Evolutionary conservation across 2,797 vertebrate genomes (phyloP).

Genomic region (Leucoraja ocellata): DNA sequence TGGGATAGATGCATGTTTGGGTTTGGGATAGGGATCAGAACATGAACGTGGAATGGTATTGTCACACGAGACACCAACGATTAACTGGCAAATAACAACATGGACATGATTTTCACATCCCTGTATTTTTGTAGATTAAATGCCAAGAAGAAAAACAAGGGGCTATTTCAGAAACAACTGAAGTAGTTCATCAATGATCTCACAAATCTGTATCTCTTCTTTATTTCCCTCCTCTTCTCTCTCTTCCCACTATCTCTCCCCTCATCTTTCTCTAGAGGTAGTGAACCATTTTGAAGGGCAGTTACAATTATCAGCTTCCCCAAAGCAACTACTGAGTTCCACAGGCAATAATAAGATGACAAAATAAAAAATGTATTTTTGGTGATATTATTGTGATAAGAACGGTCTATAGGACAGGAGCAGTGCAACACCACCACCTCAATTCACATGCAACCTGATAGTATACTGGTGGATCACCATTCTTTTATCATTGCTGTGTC

Average conservation of each 20-base stretch:
- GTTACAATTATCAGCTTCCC: not conserved
- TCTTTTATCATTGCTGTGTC: too few species aligned
- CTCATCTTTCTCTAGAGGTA: too few species aligned
- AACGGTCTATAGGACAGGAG: not conserved
- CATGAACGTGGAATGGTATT: not conserved
- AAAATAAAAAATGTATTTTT: not conserved
- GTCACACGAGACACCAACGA: not conserved
- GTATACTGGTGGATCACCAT: too few species aligned
- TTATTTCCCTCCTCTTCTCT: too few species aligned
- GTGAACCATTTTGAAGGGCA: not conserved
- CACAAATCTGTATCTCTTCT: not conserved
- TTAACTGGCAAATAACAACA: not conserved
- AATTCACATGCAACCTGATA: too few species aligned
- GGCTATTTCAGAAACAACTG: not conserved
- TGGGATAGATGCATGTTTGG: not conserved
- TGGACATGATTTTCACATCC: too few species aligned
- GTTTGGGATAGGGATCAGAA: not conserved
- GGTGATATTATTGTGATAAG: not conserved
- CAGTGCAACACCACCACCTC: too few species aligned
- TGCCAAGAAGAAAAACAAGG: not conserved
- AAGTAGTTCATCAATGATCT: not conserved
- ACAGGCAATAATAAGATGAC: not conserved
- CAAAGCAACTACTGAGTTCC: not conserved
- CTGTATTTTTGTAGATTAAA: not conserved
- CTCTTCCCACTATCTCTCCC: too few species aligned